Conservation (phyloP, 2,113 vertebrate genomes). For the Falco punctatus region DNA sequence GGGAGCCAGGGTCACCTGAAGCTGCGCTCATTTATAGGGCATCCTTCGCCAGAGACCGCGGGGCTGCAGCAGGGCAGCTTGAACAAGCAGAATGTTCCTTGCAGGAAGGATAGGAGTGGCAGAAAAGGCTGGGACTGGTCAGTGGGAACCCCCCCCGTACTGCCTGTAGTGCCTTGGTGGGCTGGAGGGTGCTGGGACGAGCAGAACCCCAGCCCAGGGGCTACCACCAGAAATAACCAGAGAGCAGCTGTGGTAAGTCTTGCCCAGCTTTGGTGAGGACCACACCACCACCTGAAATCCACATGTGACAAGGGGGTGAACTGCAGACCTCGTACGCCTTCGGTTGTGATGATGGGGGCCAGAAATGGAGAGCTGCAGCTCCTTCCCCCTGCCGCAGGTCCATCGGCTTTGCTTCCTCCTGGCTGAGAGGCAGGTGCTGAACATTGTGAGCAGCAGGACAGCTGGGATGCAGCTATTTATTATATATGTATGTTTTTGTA, state of each 20-base stretch:
- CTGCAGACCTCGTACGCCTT: background rate
- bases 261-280: background rate
- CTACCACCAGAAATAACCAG: background rate
- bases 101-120: background rate
- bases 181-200: background rate
- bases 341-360: background rate
- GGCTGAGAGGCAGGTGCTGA: background rate
- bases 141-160: background rate
- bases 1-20: background rate
- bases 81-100: background rate
- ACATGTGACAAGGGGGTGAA: background rate
- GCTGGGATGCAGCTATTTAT: background rate
- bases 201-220: background rate
- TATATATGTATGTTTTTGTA: too few species aligned
- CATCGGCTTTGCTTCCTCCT: background rate
- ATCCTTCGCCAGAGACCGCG: fast-evolving
- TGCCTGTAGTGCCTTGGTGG: background rate
- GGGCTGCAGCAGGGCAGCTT: background rate
- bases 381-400: background rate
- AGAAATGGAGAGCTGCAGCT: background rate
- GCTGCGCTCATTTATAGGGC: background rate
- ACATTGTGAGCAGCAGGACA: background rate
- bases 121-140: background rate
- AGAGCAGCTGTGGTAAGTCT: background rate
- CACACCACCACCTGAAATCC: background rate